These are phyloP conservation scores for Poeciliopsis paucimaculata DNA, from an alignment of 2,797 vertebrate genomes.

Conservation along the genomic window DNA sequence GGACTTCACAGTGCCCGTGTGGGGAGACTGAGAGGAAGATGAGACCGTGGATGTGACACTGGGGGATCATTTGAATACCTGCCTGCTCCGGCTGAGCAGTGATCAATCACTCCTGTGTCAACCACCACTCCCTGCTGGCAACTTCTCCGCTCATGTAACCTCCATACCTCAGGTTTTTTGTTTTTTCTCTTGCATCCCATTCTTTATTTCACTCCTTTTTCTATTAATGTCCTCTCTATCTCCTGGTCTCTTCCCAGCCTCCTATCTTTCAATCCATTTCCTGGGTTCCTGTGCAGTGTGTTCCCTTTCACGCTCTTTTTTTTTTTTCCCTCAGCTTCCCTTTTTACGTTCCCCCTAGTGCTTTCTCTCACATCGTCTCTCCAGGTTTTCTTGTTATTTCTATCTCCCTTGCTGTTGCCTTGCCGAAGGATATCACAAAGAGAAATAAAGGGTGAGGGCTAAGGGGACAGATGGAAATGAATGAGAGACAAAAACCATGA, in stretches of 20 bases:
- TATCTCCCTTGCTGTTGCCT: slow-evolving; percentile 49
- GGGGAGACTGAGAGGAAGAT: slow-evolving; percentile 41
- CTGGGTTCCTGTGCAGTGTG: slow-evolving; percentile 29
- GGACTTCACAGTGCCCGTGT: slow-evolving; percentile 40
- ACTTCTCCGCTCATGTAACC: slow-evolving; percentile 53
- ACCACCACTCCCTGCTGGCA: slow-evolving; percentile 63
- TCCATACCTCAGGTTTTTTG: slow-evolving; percentile 27
- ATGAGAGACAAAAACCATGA: slow-evolving; percentile 32
- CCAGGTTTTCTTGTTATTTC: slow-evolving; percentile 59
- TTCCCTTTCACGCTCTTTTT: slow-evolving; percentile 51
- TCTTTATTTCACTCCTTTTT: slow-evolving; percentile 24
- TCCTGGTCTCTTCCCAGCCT: slow-evolving; percentile 45
- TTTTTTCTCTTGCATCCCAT: slow-evolving; percentile 15
- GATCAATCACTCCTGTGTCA: slow-evolving; percentile 77
- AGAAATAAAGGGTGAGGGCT: slow-evolving; percentile 37
- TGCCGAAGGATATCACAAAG: slow-evolving; percentile 53
- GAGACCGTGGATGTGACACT: slow-evolving; percentile 56
- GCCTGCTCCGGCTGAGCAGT: slow-evolving; percentile 66
- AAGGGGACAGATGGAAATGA: slow-evolving; percentile 58
- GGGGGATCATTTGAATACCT: slow-evolving; percentile 78
- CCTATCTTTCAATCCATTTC: slow-evolving; percentile 29
- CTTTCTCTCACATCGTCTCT: slow-evolving; percentile 51
- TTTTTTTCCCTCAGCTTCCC: neutral
- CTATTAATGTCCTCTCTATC: slow-evolving; percentile 42
- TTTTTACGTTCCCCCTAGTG: slow-evolving; percentile 36